Conservation (phyloP, 2,113 vertebrate species). For the Pseudonaja textilis region DNA sequence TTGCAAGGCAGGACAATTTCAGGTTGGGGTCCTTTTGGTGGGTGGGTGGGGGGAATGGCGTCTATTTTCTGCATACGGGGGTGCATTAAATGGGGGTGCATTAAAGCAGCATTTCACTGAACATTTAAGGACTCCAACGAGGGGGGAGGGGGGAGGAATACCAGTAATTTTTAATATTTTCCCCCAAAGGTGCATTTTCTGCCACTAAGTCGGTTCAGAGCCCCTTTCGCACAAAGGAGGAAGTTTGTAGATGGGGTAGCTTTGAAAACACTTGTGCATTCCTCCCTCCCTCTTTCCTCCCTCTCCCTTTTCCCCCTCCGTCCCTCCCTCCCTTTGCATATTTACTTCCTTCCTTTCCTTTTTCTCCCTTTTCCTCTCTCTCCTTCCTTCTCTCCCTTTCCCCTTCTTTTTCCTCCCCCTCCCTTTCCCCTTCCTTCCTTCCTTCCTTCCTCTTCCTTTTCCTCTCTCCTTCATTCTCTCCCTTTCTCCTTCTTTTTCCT, state of each 20-base stretch:
- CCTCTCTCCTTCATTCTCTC: too few relatives aligned
- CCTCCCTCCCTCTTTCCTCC: too few relatives aligned
- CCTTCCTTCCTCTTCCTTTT: too few relatives aligned
- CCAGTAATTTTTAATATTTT: background rate
- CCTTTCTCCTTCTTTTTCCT: accelerated
- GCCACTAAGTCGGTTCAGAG: background rate
- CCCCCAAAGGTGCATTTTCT: background rate
- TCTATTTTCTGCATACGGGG: background rate
- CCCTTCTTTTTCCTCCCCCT: too few relatives aligned
- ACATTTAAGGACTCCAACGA: background rate
- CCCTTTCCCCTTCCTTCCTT: accelerated
- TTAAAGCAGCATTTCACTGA: background rate
- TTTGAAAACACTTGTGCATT: background rate
- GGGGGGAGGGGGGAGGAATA: accelerated
- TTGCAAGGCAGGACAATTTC: background rate
- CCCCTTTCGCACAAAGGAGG: background rate
- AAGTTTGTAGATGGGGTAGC: background rate
- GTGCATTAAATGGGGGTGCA: background rate
- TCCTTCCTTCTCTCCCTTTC: too few relatives aligned
- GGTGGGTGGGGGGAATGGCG: too few relatives aligned
- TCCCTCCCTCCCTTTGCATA: too few relatives aligned
- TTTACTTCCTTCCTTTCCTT: too few relatives aligned
- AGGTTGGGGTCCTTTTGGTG: background rate
- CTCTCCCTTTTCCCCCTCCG: too few relatives aligned
- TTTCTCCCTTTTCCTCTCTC: accelerated